Evolutionary conservation across 2,888 invertebrate species (phyloP), one percentile per base, ranked within the genome.

Genomic region (Lepidocyrtinus sp.): DNA sequence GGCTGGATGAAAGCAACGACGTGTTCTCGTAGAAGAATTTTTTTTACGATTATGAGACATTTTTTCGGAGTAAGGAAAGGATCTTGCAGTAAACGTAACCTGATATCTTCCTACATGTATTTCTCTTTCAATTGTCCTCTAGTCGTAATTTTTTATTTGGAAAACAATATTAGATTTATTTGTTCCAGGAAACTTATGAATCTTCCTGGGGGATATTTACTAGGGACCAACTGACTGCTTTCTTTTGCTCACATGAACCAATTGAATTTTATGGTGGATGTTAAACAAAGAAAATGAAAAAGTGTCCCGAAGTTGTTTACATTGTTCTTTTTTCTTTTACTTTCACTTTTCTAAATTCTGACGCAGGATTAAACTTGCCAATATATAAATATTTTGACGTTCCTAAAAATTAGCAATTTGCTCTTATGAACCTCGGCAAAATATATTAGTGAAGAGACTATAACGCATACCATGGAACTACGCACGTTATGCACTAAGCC

Each of bases 211-310:
- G 68, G 78, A 78, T 68, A 65, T 5, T 71, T 64, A 65, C 55
- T 71, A n/a, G 71, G 45, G 76, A 76, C 76, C 76, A 76, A 76
- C 76, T 76, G 70, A n/a, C n/a, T n/a, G n/a, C n/a, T n/a, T n/a
- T n/a, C n/a, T n/a, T n/a, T n/a, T n/a, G n/a, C n/a, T n/a, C n/a
- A n/a, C n/a, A n/a, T n/a, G n/a, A n/a, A n/a, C n/a, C n/a, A n/a
- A n/a, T n/a, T 24, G 72, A 67, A 15, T 68, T 73, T 67, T 36
- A 55, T 62, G 72, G 45, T 78, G 78, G 73, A 67, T 67, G 73
- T 73, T 78, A 73, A 78, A 73, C 78, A 78, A 73, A n/a, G n/a
- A n/a, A n/a, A n/a, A n/a, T n/a, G n/a, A n/a, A n/a, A n/a, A n/a
- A n/a, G n/a, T n/a, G n/a, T n/a, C n/a, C n/a, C n/a, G n/a, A n/a